Conservation (phyloP, 2,113 vertebrate species). For the Pterocles orientalis region DNA sequence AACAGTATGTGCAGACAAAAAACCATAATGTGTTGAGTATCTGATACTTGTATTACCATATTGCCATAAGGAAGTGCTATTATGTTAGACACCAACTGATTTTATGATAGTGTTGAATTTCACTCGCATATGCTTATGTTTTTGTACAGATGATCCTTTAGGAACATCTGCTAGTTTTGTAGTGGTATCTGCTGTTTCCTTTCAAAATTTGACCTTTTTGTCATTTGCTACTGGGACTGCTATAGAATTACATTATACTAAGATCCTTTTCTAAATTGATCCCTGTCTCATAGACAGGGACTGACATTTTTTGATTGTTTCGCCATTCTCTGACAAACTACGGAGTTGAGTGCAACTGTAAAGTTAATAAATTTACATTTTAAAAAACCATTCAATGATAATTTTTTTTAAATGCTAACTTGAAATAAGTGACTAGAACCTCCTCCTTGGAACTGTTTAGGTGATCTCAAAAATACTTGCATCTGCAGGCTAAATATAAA, state of each 20-base stretch:
- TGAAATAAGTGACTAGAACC: background rate
- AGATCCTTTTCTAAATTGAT: slow-evolving; percentile 15
- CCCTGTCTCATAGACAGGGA: background rate
- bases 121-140: slow-evolving; percentile 86
- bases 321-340: background rate
- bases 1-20: slow-evolving; percentile 72
- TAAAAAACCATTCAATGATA: background rate
- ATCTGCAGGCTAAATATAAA: background rate
- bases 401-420: background rate
- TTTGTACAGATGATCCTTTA: slow-evolving; percentile 80
- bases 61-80: slow-evolving; percentile 81
- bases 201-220: slow-evolving; percentile 71
- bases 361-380: background rate
- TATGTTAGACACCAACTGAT: slow-evolving; percentile 82
- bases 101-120: slow-evolving; percentile 82
- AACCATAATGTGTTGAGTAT: slow-evolving; percentile 76
- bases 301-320: background rate
- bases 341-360: background rate
- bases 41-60: slow-evolving; percentile 76
- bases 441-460: background rate
- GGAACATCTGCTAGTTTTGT: slow-evolving; percentile 84
- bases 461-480: background rate
- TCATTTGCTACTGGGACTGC: slow-evolving; percentile 37
- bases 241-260: slow-evolving; percentile 31
- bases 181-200: slow-evolving; percentile 79